Evolutionary conservation across 2,797 vertebrate genomes (phyloP).

Genomic region (Thalassophryne amazonica): DNA sequence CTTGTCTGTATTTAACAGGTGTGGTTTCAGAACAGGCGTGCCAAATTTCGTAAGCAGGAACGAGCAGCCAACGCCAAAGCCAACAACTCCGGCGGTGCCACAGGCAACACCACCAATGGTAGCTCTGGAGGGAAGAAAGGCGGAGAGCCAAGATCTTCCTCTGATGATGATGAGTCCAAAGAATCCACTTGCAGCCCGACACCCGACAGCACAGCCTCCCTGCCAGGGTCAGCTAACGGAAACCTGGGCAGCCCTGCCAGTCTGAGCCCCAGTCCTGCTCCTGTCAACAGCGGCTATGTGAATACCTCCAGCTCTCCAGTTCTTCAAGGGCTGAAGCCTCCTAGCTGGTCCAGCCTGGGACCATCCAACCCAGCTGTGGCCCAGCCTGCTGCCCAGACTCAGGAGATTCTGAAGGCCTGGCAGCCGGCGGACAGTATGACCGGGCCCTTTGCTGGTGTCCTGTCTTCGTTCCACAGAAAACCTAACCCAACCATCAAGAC

Average conservation of each 20-base stretch:
- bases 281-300: slow-evolving; percentile 68
- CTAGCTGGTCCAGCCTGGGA: slow-evolving; percentile 85
- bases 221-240: slow-evolving; percentile 79
- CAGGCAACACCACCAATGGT: slow-evolving; percentile 46
- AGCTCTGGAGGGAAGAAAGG: slow-evolving; percentile 76
- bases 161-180: slow-evolving; percentile 93
- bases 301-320: slow-evolving; percentile 79
- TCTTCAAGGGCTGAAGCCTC: slow-evolving; percentile 85
- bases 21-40: slow-evolving; percentile 95
- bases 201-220: slow-evolving; percentile 93
- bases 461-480: slow-evolving; percentile 95
- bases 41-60: slow-evolving; percentile 91
- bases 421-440: slow-evolving; percentile 90
- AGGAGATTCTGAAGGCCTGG: slow-evolving; percentile 93
- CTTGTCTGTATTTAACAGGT: slow-evolving; percentile 73
- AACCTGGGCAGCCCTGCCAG: slow-evolving; percentile 86
- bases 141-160: slow-evolving; percentile 85
- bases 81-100: slow-evolving; percentile 56
- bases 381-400: slow-evolving; percentile 76
- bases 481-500: slow-evolving; percentile 86
- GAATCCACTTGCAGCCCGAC: slow-evolving; percentile 95
- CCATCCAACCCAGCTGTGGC: slow-evolving; percentile 75
- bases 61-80: slow-evolving; percentile 89
- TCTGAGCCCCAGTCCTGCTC: slow-evolving; percentile 87
- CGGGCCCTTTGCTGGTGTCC: slow-evolving; percentile 91